A percentile compares a stretch with the other conserved stretches of the same genome.
phyloP scores from a whole-genome alignment of 2,113 vertebrate species.

The Chloroceryle aenea region DNA sequence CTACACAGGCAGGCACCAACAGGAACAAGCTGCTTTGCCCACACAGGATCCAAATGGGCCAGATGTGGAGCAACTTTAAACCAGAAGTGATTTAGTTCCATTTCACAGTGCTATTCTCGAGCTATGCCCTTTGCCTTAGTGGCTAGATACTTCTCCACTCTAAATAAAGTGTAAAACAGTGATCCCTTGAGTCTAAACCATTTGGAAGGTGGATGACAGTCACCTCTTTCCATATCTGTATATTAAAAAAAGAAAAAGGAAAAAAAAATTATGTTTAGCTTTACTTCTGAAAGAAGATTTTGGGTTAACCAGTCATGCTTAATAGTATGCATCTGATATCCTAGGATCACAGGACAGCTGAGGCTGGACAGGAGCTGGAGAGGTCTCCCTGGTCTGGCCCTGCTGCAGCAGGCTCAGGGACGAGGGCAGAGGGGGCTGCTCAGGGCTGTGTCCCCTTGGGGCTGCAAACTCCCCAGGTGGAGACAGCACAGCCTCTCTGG shows the following conservation, averaged over 20 bases:
- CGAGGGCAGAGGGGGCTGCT: neutral
- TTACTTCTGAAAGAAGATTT: neutral
- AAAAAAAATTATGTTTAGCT: neutral
- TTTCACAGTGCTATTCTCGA: neutral
- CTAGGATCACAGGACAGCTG: accelerated
- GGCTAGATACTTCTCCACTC: neutral
- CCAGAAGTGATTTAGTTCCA: neutral
- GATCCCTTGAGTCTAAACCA: neutral
- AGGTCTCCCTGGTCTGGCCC: no score
- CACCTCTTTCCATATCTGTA: neutral
- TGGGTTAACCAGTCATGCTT: neutral
- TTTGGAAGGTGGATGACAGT: neutral
- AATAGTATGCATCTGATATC: neutral
- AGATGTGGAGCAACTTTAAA: neutral
- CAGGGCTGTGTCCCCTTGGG: accelerated
- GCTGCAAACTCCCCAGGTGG: accelerated
- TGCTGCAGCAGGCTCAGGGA: accelerated
- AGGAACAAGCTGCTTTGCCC: neutral
- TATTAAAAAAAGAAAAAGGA: neutral
- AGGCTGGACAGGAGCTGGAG: accelerated
- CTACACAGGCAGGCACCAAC: neutral
- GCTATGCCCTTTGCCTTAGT: neutral
- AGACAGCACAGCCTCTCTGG: neutral
- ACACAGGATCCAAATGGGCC: neutral
- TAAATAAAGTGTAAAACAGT: neutral